Evolutionary conservation across 2,888 invertebrate species (phyloP).

Genomic region (Agrochola lychnidis): DNA sequence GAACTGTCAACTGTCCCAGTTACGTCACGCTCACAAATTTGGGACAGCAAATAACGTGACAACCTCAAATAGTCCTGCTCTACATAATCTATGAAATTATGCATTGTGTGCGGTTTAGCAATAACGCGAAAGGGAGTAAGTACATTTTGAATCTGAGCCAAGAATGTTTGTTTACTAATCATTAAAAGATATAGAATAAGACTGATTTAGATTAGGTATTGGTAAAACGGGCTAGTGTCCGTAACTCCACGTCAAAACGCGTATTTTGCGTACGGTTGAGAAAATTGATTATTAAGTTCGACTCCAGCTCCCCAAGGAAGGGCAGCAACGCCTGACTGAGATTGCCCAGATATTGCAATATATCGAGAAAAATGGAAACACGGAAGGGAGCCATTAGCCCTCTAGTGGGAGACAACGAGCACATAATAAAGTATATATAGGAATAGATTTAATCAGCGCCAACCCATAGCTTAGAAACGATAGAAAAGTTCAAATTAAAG

Average conservation of each 20-base stretch:
- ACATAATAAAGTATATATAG: not conserved
- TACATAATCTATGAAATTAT: slow-evolving; percentile 14
- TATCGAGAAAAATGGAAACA: not conserved
- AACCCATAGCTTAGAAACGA: too few species aligned
- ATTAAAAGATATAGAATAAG: not conserved
- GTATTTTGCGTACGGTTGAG: too few species aligned
- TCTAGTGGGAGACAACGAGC: not conserved
- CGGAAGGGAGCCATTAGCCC: not conserved
- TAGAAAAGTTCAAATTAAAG: too few species aligned
- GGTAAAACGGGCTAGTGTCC: too few species aligned
- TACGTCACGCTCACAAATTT: slow-evolving; percentile 21
- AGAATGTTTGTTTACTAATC: not conserved
- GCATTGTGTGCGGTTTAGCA: slow-evolving; percentile 2
- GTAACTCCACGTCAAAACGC: too few species aligned
- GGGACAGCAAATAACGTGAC: slow-evolving; percentile 35
- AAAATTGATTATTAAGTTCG: too few species aligned
- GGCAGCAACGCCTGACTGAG: too few species aligned
- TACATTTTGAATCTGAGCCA: not conserved
- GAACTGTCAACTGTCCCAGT: slow-evolving; percentile 9
- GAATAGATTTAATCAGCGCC: too few species aligned
- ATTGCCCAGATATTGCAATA: not conserved
- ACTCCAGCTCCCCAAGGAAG: too few species aligned
- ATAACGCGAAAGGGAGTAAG: not conserved
- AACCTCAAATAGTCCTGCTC: slow-evolving; percentile 18
- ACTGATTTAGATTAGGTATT: not conserved